Conservation (phyloP, 2,888 invertebrate species). For the Pachliopta kotzebuea region DNA sequence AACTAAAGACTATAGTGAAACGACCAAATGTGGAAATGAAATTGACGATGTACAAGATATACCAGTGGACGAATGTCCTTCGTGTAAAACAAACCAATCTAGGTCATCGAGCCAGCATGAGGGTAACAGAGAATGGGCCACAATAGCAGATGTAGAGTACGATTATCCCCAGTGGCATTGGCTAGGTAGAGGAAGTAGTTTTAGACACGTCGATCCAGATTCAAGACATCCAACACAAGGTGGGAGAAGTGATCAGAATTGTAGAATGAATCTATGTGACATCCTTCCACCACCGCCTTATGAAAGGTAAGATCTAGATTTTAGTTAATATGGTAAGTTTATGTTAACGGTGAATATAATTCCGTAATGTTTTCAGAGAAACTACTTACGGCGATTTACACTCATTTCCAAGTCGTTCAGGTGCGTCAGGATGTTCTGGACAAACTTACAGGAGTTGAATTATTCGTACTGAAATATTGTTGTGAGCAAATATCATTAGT, state of each 20-base stretch:
- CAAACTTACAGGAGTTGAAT: constrained; percentile 70
- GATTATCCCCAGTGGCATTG: constrained; percentile 78
- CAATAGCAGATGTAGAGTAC: constrained; percentile 68
- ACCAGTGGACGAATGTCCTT: constrained; percentile 72
- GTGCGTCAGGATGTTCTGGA: constrained; percentile 73
- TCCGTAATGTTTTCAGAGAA: constrained; percentile 57
- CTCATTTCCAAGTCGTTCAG: constrained; percentile 67
- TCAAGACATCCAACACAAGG: constrained; percentile 57
- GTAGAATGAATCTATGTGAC: constrained; percentile 75
- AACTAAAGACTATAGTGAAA: constrained; percentile 74
- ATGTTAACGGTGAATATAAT: constrained; percentile 27
- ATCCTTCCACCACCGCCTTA: constrained; percentile 72
- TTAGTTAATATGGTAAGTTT: not conserved
- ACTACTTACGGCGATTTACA: constrained; percentile 68
- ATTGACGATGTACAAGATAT: constrained; percentile 65
- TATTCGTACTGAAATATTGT: constrained; percentile 39
- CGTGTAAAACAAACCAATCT: constrained; percentile 70
- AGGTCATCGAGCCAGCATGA: constrained; percentile 72
- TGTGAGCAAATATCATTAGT: constrained; percentile 67
- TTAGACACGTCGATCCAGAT: constrained; percentile 61
- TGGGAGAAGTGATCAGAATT: constrained; percentile 64
- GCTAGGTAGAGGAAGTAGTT: constrained; percentile 70
- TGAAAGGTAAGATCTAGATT: constrained; percentile 55
- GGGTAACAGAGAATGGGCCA: constrained; percentile 68
- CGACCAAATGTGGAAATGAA: constrained; percentile 75